Percentiles rank a stretch among this genome's conserved stretches.
These are phyloP conservation scores for Zoanthus sansibaricus DNA, from an alignment of 92 coral and sea anemone genomes.

Conservation along the genomic window DNA sequence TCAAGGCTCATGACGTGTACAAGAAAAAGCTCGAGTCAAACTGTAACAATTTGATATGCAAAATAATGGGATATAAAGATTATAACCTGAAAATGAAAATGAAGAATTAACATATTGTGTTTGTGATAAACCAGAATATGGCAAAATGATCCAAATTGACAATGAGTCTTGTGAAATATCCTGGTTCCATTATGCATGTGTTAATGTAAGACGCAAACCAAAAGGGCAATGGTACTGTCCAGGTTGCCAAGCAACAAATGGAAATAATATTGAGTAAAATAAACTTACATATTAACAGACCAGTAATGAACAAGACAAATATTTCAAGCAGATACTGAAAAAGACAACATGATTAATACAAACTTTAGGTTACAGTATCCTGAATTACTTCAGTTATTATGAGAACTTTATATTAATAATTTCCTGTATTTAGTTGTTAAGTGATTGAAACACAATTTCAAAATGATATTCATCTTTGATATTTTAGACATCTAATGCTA, in stretches of 20 bases:
- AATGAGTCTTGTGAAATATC: slow-evolving; percentile 19
- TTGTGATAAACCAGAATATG: slow-evolving; percentile 24
- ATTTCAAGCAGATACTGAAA: slow-evolving; percentile 14
- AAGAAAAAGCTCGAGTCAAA: slow-evolving; percentile 34
- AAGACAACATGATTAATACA: slow-evolving; percentile 8
- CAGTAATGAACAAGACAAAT: not conserved
- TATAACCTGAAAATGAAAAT: slow-evolving; percentile 7
- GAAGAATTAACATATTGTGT: slow-evolving; percentile 9
- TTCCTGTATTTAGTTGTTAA: slow-evolving; percentile 11
- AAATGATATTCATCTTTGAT: not conserved
- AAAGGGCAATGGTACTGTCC: slow-evolving; percentile 22
- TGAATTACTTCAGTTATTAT: not conserved
- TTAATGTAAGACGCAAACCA: slow-evolving; percentile 17
- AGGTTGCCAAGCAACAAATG: slow-evolving; percentile 28
- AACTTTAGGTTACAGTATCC: slow-evolving; percentile 14
- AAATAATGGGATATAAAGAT: slow-evolving; percentile 13
- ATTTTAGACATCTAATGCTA: slow-evolving; percentile 5
- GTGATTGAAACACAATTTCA: slow-evolving; percentile 18
- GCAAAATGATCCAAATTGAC: slow-evolving; percentile 18
- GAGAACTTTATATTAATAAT: slow-evolving; percentile 1
- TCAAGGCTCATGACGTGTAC: slow-evolving; percentile 45
- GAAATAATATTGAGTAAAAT: slow-evolving; percentile 11
- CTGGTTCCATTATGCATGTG: slow-evolving; percentile 22
- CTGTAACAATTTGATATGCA: slow-evolving; percentile 10
- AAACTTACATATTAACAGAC: slow-evolving; percentile 17